Base-by-base conservation (phyloP, 2,888 invertebrate genomes). In the Pachliopta kotzebuea region DNA sequence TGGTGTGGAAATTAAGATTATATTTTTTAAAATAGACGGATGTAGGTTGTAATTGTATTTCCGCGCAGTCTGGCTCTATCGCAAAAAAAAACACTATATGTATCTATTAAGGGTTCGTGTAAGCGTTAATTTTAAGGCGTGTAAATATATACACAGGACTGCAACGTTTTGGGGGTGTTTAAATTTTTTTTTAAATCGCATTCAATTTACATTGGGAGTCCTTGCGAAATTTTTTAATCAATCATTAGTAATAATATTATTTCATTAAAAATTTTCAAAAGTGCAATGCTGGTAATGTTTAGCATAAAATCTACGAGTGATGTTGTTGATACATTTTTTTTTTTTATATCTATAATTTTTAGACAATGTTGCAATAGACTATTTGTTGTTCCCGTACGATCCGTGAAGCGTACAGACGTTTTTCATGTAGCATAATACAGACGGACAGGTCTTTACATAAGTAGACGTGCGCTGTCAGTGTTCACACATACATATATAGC, bases 81-180 rank as follows among this genome's bases (percentile, higher is more conserved):
- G 83, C 84, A 74, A 81, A 81, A 74, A 80, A 81, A 81, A 74
- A 76, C 57, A 52, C 52, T 80, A 78, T 87, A 84, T 84, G n/a
- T 45, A n/a, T 83, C 75, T 77, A 75, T 73, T 85, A 84, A 85
- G 83, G 74, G 18, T 72, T 84, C 69, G 76, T 74, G 77, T 85
- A 86, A 84, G 84, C 77, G 82, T 89, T 37, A 88, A 72, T 82
- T 76, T 76, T 83, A 89, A 85, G 81, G 79, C 77, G 88, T 90
- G 90, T 90, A 90, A 85, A 90, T 90, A 86, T 66, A 79, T 81
- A 86, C 88, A 88, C 86, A 79, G 77, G 78, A 80, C 74, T 79
- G 76, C 78, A 72, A 71, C 68, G 71, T 72, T n/a, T 72, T 71
- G 71, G 70, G 63, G 68, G 56, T 68, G 4, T 37, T 14, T 37